phyloP scores from a whole-genome alignment of 2,888 invertebrate species.

The Trissonchulus latispiculum region DNA sequence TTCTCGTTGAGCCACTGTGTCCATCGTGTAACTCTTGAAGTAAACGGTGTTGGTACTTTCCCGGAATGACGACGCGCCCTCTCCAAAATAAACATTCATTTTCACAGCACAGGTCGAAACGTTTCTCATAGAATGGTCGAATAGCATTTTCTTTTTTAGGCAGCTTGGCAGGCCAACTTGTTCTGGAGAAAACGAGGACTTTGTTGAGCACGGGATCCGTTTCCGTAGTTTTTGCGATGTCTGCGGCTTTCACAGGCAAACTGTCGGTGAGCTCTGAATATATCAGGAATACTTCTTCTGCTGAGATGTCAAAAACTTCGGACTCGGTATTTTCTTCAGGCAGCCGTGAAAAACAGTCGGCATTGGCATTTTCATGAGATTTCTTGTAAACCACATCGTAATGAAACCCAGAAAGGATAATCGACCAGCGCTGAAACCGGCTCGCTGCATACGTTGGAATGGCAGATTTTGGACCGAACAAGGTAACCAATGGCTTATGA shows the following conservation, averaged over 20 bases:
- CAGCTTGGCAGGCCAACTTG: neutral
- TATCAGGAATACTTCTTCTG: neutral
- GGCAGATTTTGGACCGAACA: no score
- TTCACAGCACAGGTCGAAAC: slow-evolving; percentile 1
- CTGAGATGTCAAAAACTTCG: neutral
- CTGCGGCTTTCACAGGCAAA: neutral
- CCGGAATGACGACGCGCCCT: slow-evolving; percentile 33
- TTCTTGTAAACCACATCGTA: neutral
- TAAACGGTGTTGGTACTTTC: slow-evolving; percentile 24
- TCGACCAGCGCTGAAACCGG: no score
- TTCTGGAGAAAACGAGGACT: neutral
- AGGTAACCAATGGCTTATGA: no score
- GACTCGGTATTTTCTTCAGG: neutral
- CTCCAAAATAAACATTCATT: slow-evolving; percentile 33
- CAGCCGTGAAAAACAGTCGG: neutral
- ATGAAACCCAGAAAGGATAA: no score
- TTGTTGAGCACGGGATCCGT: neutral
- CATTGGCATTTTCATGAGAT: neutral
- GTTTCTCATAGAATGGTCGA: neutral
- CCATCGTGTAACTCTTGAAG: slow-evolving; percentile 24
- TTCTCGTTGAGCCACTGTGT: neutral
- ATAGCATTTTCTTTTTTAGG: neutral
- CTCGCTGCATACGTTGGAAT: no score
- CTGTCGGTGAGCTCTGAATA: neutral
- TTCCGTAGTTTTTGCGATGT: neutral